These are phyloP conservation scores for Microplitis deprimator DNA, from an alignment of 2,888 invertebrate species.

Conservation along the genomic window DNA sequence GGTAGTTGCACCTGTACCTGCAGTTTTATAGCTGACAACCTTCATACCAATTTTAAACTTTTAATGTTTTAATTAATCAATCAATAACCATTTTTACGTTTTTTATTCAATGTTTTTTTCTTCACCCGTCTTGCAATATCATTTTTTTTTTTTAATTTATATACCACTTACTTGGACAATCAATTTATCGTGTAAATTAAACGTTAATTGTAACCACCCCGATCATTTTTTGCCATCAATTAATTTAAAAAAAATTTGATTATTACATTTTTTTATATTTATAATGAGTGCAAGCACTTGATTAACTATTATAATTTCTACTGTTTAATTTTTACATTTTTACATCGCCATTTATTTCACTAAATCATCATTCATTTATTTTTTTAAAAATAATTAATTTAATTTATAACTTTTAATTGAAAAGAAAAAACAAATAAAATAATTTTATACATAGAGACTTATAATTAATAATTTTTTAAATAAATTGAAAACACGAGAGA, in stretches of 20 bases:
- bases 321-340: too few species aligned
- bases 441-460: background rate
- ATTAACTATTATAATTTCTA: background rate
- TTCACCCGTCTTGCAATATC: background rate
- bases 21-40: background rate
- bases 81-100: background rate
- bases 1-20: background rate
- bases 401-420: background rate
- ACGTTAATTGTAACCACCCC: too few species aligned
- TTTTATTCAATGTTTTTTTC: background rate
- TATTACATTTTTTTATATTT: too few species aligned
- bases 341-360: conserved; percentile 4
- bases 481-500: background rate
- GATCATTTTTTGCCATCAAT: too few species aligned
- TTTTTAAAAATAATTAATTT: background rate
- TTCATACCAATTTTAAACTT: conserved; percentile 6
- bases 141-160: background rate
- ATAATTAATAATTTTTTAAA: background rate
- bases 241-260: too few species aligned
- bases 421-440: background rate
- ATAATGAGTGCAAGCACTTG: background rate
- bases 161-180: too few species aligned
- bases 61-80: conserved; percentile 15
- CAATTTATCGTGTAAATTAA: too few species aligned
- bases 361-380: background rate